Evolutionary conservation across 2,888 invertebrate genomes (phyloP).

Genomic region (Sarcophaga variegata): DNA sequence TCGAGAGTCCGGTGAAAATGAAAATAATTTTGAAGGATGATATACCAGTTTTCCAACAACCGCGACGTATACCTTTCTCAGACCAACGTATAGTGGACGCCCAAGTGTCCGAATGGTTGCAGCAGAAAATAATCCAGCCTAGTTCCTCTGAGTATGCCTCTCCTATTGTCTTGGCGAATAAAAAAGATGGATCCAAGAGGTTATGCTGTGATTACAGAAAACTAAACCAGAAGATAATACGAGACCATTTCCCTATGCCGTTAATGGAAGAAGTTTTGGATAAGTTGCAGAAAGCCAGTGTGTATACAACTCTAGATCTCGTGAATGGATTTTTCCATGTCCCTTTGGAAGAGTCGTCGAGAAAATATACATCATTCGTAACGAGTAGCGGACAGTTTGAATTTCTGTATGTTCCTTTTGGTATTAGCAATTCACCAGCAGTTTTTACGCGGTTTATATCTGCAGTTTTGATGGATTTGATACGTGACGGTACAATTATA

Average conservation of each 20-base stretch:
- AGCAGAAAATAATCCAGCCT: conserved; percentile 19
- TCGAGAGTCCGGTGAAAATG: conserved; percentile 22
- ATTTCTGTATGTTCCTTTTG: conserved; percentile 30
- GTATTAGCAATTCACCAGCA: too few relatives aligned
- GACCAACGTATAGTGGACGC: conserved; percentile 63
- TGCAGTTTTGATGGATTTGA: conserved; percentile 27
- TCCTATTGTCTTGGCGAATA: conserved; percentile 62
- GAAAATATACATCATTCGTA: conserved; percentile 70
- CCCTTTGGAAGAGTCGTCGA: conserved; percentile 54
- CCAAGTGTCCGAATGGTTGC: conserved; percentile 38
- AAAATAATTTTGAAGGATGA: conserved; percentile 50
- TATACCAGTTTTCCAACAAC: conserved; percentile 51
- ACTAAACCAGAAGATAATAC: not conserved
- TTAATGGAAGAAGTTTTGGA: conserved; percentile 41
- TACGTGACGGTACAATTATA: conserved; percentile 21
- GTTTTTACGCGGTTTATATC: too few relatives aligned
- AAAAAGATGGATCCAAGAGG: conserved; percentile 63
- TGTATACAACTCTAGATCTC: conserved; percentile 58
- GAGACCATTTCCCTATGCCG: conserved; percentile 60
- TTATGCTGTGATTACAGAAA: conserved; percentile 39
- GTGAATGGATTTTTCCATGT: conserved; percentile 13
- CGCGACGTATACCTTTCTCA: conserved; percentile 70
- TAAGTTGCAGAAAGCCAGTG: conserved; percentile 41
- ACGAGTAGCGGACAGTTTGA: conserved; percentile 64
- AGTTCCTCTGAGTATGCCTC: conserved; percentile 42